Base-by-base conservation (phyloP, 2,888 invertebrate species). In the Eupithecia centaureata region DNA sequence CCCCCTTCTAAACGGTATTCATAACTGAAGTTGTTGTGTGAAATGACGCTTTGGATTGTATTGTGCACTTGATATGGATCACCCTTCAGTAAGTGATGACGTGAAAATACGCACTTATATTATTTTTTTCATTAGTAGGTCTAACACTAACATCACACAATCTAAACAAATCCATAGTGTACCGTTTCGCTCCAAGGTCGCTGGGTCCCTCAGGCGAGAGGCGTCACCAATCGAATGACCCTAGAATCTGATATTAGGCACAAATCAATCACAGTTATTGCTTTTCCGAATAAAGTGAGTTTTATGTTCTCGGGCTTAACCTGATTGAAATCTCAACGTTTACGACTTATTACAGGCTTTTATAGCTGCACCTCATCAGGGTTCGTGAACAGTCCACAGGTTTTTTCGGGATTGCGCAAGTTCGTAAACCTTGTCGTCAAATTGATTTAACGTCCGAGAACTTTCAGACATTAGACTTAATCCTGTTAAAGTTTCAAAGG, bases 291-390 rank as follows among this genome's bases (percentile, higher is more conserved):
- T 70, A 61, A 61, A 70, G 63, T 63, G 65, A 63, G 54, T 66
- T 69, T 70, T 66, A 70, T 61, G 70, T 61, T 52, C 65, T 51
- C 38, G 65, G 59, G 63, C 70, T 66, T 61, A 57, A 61, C 63
- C 66, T 70, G 66, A 66, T 70, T 66, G 66, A 70, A 70, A 70
- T 70, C 70, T 66, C 61, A 33, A 66, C 65, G 35, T 70, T 70
- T 70, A 70, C 63, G 63, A 66, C 66, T 66, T 70, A 66, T 63
- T 70, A 61, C 63, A 30, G 42, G 18, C 61, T 63, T 66, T 66
- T 66, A 63, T 61, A 30, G 63, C 66, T 33, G 35, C 38, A 52
- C 69, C 65, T 60, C 62, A 63, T 63, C 65, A 28, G 56, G 15
- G 54, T 58, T n/a, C 51, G 64, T 15, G 56, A 66, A 61, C 56